These are phyloP conservation scores for Porites divaricata DNA, from an alignment of 92 coral and sea anemone species.

Conservation along the genomic window DNA sequence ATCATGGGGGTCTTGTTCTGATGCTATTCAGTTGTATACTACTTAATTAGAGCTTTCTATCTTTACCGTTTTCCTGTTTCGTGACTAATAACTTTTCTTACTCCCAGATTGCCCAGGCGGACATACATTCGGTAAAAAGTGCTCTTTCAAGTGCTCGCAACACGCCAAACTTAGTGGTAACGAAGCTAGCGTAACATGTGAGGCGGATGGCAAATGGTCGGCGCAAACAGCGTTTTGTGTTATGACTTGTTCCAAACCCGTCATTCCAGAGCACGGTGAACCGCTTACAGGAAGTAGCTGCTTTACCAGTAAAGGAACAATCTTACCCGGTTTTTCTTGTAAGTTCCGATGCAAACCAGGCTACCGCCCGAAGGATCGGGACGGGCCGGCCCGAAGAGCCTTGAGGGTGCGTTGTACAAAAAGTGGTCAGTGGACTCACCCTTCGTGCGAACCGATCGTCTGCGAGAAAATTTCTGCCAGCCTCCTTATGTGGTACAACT, in stretches of 20 bases:
- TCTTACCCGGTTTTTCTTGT: conserved; percentile 82
- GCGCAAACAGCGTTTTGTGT: conserved; percentile 80
- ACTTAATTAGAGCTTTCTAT: background rate
- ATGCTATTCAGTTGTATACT: no score
- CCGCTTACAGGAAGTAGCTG: conserved; percentile 53
- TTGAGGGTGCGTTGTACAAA: conserved; percentile 78
- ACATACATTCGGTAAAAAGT: conserved; percentile 77
- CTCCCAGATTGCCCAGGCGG: conserved; percentile 85
- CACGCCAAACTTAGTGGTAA: conserved; percentile 72
- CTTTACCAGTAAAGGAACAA: conserved; percentile 52
- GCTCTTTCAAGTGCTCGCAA: conserved; percentile 69
- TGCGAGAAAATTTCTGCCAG: conserved; percentile 58
- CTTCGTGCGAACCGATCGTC: conserved; percentile 72
- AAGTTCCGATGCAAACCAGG: conserved; percentile 83
- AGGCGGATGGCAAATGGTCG: conserved; percentile 96
- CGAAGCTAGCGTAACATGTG: conserved; percentile 81
- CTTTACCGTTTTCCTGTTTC: background rate
- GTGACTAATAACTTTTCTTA: background rate
- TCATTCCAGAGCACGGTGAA: conserved; percentile 65
- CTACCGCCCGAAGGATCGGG: conserved; percentile 56
- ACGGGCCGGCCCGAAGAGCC: conserved; percentile 36
- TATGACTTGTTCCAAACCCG: conserved; percentile 78
- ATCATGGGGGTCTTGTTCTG: no score
- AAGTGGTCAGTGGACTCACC: conserved; percentile 80
- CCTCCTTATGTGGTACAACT: conserved; percentile 85